Conservation (phyloP, 2,797 vertebrate species). For the Astyanax mexicanus region DNA sequence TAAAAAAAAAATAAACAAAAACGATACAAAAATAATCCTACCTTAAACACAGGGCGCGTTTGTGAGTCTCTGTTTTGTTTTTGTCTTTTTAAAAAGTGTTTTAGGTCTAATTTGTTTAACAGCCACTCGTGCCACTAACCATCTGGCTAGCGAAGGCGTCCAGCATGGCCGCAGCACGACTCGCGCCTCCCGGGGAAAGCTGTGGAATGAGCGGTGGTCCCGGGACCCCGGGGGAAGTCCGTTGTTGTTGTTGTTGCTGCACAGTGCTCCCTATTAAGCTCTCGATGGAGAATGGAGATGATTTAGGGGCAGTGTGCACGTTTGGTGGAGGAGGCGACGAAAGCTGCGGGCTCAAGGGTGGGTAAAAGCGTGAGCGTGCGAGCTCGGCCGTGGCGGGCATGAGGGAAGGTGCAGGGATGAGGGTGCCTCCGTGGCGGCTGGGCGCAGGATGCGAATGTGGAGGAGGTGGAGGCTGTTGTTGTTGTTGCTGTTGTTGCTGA, state of each 20-base stretch:
- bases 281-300: slow-evolving; percentile 92
- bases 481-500: slow-evolving; percentile 80
- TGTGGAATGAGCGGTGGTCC: slow-evolving; percentile 70
- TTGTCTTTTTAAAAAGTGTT: slow-evolving; percentile 67
- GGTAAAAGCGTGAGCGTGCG: slow-evolving; percentile 86
- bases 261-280: slow-evolving; percentile 89
- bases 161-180: background rate
- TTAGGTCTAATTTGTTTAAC: slow-evolving; percentile 79
- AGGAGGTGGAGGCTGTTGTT: slow-evolving; percentile 67
- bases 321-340: slow-evolving; percentile 70
- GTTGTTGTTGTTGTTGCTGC: slow-evolving; percentile 73
- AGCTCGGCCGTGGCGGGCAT: slow-evolving; percentile 85
- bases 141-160: slow-evolving; percentile 81
- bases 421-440: slow-evolving; percentile 76
- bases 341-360: slow-evolving; percentile 80
- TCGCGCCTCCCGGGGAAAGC: slow-evolving; percentile 40
- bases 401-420: slow-evolving; percentile 82
- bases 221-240: slow-evolving; percentile 79
- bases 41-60: slow-evolving; percentile 82
- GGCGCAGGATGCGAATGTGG: slow-evolving; percentile 54
- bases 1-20: slow-evolving; percentile 62
- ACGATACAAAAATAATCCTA: slow-evolving; percentile 90
- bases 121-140: slow-evolving; percentile 81
- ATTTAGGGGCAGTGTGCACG: slow-evolving; percentile 75
- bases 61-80: slow-evolving; percentile 58